These are phyloP conservation scores for Mystacides longicornis DNA, from an alignment of 2,888 invertebrate species.

Conservation along the genomic window DNA sequence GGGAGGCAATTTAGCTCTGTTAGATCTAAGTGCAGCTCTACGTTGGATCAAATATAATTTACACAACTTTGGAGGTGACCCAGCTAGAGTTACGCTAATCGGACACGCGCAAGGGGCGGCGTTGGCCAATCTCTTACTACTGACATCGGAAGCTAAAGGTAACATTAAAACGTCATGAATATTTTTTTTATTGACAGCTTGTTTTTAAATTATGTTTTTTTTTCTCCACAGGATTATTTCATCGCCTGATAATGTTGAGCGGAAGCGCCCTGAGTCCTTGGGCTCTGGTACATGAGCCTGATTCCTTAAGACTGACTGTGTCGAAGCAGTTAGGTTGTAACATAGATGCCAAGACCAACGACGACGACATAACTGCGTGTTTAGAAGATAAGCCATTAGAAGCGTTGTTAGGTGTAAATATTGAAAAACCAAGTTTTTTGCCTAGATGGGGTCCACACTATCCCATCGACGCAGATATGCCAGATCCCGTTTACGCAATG, in stretches of 20 bases:
- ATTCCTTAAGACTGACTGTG: constrained; percentile 52
- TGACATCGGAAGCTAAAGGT: constrained; percentile 74
- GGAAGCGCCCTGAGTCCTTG: constrained; percentile 73
- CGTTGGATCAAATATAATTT: constrained; percentile 79
- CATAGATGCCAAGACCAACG: constrained; percentile 29
- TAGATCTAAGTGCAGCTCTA: constrained; percentile 77
- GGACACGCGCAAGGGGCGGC: constrained; percentile 86
- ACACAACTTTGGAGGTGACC: constrained; percentile 82
- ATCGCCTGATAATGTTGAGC: constrained; percentile 65
- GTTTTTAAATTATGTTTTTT: background rate
- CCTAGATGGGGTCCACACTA: constrained; percentile 25
- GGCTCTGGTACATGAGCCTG: constrained; percentile 65
- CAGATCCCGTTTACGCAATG: constrained; percentile 44
- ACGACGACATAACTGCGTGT: constrained; percentile 56
- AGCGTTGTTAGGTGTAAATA: constrained; percentile 52
- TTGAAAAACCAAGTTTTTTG: constrained; percentile 23
- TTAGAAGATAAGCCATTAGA: constrained; percentile 57
- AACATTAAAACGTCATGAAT: constrained; percentile 17
- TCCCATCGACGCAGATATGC: constrained; percentile 22
- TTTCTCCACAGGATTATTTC: constrained; percentile 55
- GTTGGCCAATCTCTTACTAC: constrained; percentile 73
- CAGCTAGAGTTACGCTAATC: constrained; percentile 68
- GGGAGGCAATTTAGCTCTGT: constrained; percentile 63
- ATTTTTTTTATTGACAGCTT: background rate
- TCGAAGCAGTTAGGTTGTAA: constrained; percentile 46